These are phyloP conservation scores for Micropoecilia bifurca DNA, from an alignment of 2,797 vertebrate species.

Conservation along the genomic window DNA sequence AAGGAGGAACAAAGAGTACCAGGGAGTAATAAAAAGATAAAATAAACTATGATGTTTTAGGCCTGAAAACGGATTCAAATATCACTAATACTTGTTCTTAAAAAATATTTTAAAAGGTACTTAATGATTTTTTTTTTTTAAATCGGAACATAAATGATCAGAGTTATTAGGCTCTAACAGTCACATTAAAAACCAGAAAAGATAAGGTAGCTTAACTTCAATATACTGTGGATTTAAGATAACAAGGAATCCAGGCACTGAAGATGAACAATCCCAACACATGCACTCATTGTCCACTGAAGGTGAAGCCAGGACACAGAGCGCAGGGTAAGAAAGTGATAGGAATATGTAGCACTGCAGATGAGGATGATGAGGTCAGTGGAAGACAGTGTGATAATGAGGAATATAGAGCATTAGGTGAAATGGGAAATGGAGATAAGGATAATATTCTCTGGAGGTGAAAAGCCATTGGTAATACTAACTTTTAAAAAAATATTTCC, in stretches of 20 bases:
- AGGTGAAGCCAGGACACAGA: not conserved
- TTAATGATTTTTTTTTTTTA: not conserved
- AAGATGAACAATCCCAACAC: not conserved
- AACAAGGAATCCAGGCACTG: not conserved
- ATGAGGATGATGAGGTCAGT: not conserved
- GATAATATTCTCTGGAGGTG: not conserved
- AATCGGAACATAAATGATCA: not conserved
- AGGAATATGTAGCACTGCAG: not conserved
- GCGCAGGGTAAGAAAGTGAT: not conserved
- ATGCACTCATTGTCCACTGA: not conserved
- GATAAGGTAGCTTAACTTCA: not conserved
- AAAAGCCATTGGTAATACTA: not conserved
- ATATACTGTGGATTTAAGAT: not conserved
- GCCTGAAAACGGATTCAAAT: not conserved
- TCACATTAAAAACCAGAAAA: not conserved
- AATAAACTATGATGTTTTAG: not conserved
- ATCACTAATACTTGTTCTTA: not conserved
- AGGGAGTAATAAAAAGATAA: conserved; percentile 10
- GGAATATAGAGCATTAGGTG: not conserved
- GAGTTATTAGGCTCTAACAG: not conserved
- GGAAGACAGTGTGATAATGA: not conserved
- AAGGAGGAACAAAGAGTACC: not conserved
- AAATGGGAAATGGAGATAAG: not conserved
- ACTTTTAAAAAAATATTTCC: not conserved
- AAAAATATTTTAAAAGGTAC: not conserved